phyloP scores from a whole-genome alignment of 2,797 vertebrate species.

The Tadarida brasiliensis region DNA sequence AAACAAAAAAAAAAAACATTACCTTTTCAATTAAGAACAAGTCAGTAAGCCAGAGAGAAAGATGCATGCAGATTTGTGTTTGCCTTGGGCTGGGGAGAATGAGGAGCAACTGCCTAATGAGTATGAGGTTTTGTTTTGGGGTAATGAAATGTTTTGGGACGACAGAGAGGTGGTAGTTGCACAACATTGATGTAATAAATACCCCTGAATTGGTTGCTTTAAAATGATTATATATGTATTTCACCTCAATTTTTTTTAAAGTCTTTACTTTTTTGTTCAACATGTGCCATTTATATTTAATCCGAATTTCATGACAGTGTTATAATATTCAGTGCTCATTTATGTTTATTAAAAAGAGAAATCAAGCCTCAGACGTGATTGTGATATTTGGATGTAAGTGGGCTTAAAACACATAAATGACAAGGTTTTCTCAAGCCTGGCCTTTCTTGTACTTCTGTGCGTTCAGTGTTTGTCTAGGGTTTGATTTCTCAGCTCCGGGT shows the following conservation, averaged over 20 bases:
- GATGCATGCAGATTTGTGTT: not conserved
- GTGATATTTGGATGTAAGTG: not conserved
- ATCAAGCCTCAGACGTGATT: not conserved
- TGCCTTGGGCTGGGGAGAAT: not conserved
- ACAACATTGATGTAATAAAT: not conserved
- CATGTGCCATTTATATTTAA: not conserved
- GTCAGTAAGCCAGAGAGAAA: not conserved
- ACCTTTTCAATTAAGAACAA: not conserved
- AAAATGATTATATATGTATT: constrained; percentile 14
- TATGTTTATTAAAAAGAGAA: constrained; percentile 11
- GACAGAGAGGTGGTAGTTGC: not conserved
- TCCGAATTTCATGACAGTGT: not conserved
- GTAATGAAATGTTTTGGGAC: not conserved
- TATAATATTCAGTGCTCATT: not conserved
- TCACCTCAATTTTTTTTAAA: not conserved
- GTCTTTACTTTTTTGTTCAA: not conserved
- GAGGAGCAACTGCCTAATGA: not conserved
- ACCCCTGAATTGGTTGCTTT: not conserved
- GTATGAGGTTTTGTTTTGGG: not conserved
- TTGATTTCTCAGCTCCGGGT: not conserved
- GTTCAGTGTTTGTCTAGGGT: not conserved
- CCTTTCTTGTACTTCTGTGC: not conserved
- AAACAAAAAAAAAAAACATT: not conserved
- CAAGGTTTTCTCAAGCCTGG: not conserved
- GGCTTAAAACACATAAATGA: not conserved